Evolutionary conservation across 2,113 vertebrate genomes (phyloP), one percentile per base, ranked within the genome.

Genomic region (Podilymbus podiceps): DNA sequence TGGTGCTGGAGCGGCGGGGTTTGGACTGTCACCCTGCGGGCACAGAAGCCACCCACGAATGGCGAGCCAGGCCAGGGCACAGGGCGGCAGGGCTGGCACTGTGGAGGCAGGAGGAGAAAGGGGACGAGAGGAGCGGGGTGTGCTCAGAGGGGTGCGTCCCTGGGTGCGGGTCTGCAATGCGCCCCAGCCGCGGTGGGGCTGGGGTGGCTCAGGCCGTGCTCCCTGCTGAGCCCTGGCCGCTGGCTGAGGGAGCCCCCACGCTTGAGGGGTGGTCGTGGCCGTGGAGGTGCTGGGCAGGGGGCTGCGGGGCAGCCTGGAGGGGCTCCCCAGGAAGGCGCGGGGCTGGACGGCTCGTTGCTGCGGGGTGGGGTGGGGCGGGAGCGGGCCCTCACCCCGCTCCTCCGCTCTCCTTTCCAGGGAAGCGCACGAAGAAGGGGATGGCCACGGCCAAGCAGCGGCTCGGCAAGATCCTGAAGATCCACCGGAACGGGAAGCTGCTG

Each of bases 391-490:
- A 91, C 58, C 27, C 17, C 11, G 15, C 17, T 38, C 15, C 9
- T n/a, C 91, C 21, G 14, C 80, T 94, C 24, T 95, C 91, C 76
- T 96, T 96, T n/a, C 31, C 98, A 99, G 99, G 99, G 63, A 99
- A 99, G 98, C 98, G 99, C 97, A 98, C 99, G 98, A 99, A 99
- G 99, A 99, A 99, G 98, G 99, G 99, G 97, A 99, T 99, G 99
- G 99, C 99, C 53, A 99, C 99, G 30, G 99, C 99, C 97, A 99
- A 99, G 98, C 99, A 99, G 98, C 99, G 99, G 99, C 99, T 99
- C 79, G 99, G 99, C 98, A 99, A 99, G 98, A 99, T 99, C 98
- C 98, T 99, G 98, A 99, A 99, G 98, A 99, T 99, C 97, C 99
- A 99, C 98, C 99, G 99, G 98, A 99, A 99, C 3, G 99, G 99